phyloP scores from a whole-genome alignment of 2,888 invertebrate species.

The Holacanthella duospinosa region DNA sequence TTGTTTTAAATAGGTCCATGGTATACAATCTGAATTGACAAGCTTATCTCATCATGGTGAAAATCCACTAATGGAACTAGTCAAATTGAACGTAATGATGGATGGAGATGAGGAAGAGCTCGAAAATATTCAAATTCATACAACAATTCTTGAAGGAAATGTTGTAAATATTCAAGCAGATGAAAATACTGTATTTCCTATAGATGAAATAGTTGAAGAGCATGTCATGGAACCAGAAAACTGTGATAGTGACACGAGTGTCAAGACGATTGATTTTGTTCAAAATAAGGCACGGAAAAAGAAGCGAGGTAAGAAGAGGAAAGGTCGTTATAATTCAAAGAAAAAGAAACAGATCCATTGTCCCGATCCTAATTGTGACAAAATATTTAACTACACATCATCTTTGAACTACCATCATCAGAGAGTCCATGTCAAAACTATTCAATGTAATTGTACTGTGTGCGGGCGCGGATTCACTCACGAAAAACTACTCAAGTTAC shows the following conservation, averaged over 20 bases:
- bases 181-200: too few relatives aligned
- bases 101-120: constrained; percentile 18
- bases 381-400: constrained; percentile 59
- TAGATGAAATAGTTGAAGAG: not conserved
- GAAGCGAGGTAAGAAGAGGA: constrained; percentile 1
- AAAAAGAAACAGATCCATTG: constrained; percentile 43
- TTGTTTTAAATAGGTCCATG: too few relatives aligned
- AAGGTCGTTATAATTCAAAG: not conserved
- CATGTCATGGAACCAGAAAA: not conserved
- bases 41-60: not conserved
- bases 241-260: constrained; percentile 16
- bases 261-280: constrained; percentile 15
- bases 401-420: constrained; percentile 57
- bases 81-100: constrained; percentile 19
- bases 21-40: too few relatives aligned
- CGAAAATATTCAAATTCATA: not conserved
- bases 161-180: too few relatives aligned
- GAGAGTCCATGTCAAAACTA: constrained; percentile 1
- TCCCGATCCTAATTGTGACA: constrained; percentile 51
- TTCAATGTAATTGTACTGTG: not conserved
- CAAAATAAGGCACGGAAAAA: not conserved
- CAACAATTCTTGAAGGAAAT: too few relatives aligned
- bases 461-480: constrained; percentile 55
- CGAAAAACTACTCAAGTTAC: constrained; percentile 59
- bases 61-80: constrained; percentile 10